These are phyloP conservation scores for Patella depressa DNA, from an alignment of 2,888 invertebrate species.

Conservation along the genomic window DNA sequence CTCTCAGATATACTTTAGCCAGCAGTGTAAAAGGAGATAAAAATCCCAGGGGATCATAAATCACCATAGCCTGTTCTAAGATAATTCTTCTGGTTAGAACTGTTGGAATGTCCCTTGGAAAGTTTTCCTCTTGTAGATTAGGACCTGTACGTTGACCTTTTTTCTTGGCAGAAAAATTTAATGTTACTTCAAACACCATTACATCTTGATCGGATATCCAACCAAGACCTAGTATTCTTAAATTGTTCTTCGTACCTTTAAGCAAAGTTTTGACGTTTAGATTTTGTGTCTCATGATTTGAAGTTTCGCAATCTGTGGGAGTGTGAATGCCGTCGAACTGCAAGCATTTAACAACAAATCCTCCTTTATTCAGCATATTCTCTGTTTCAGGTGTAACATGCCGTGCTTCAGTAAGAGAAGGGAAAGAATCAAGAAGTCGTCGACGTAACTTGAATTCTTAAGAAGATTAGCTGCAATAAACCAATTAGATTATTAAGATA, in stretches of 20 bases:
- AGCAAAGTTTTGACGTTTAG: conserved; percentile 1
- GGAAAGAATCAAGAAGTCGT: conserved; percentile 13
- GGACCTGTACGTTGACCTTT: conserved; percentile 7
- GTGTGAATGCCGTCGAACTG: not conserved
- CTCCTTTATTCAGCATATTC: conserved; percentile 14
- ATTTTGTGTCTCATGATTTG: not conserved
- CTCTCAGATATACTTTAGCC: conserved; percentile 17
- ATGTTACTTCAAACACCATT: conserved; percentile 13
- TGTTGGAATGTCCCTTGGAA: not conserved
- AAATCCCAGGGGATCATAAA: conserved; percentile 16
- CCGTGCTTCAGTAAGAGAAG: not conserved
- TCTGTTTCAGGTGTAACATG: conserved; percentile 12
- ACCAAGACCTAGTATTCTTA: not conserved
- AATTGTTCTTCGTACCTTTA: not conserved
- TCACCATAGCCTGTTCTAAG: conserved; percentile 7
- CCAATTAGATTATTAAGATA: conserved; percentile 17
- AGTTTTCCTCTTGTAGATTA: not conserved
- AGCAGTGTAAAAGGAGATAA: conserved; percentile 13
- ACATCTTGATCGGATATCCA: not conserved
- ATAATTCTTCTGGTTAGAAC: not conserved
- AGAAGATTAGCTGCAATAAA: conserved; percentile 13
- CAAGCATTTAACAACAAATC: not conserved
- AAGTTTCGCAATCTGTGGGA: too few relatives aligned
- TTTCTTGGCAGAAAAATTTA: conserved; percentile 15
- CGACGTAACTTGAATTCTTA: conserved; percentile 17